These are phyloP conservation scores for Aleadryas rufinucha DNA, from an alignment of 2,113 vertebrate species.

Conservation along the genomic window DNA sequence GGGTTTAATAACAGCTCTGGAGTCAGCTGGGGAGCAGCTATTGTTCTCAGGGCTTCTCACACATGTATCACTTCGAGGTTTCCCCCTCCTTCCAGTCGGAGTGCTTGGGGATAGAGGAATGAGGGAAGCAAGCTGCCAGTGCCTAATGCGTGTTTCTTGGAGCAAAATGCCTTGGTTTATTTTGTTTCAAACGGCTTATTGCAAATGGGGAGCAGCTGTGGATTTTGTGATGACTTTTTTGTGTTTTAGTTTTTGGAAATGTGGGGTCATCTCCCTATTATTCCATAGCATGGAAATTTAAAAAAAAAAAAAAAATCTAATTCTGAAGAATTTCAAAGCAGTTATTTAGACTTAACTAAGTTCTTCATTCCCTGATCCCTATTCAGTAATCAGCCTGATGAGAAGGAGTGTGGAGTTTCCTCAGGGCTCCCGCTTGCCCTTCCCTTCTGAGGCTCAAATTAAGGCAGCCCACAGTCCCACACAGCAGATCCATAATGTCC, in stretches of 20 bases:
- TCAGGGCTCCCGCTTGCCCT: background rate
- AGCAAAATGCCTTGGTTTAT: background rate
- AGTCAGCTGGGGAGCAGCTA: constrained; percentile 8
- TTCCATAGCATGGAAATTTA: background rate
- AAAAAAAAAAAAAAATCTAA: background rate
- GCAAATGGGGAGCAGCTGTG: constrained; percentile 48
- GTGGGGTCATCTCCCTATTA: background rate
- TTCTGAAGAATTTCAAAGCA: background rate
- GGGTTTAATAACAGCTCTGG: constrained; percentile 15
- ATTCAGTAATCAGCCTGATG: background rate
- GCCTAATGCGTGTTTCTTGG: background rate
- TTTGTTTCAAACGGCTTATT: constrained; percentile 33
- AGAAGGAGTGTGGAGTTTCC: background rate
- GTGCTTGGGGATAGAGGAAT: background rate
- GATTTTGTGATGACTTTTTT: background rate
- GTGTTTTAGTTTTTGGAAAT: background rate
- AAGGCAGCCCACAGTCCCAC: background rate
- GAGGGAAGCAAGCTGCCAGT: constrained; percentile 32
- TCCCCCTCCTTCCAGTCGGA: background rate
- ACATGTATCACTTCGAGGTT: background rate
- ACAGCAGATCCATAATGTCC: background rate
- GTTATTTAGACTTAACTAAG: background rate
- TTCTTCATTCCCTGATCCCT: background rate
- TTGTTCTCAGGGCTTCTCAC: background rate
- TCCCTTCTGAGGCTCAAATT: background rate